A percentile compares a stretch with the other conserved stretches of the same genome.
Conservation (phyloP, 2,113 vertebrate genomes). For the Nibea coibor region DNA sequence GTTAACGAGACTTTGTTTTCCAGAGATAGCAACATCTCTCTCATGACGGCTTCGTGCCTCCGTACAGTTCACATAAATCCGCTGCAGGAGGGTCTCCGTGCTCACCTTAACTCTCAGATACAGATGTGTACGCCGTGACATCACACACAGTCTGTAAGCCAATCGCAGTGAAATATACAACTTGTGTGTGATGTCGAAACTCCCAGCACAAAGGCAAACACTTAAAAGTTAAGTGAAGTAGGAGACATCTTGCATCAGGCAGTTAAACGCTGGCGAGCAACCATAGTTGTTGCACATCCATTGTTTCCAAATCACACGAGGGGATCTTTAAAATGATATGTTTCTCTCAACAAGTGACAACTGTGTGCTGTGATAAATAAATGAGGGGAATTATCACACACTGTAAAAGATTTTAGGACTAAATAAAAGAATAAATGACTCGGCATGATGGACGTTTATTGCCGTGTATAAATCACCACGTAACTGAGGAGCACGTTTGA, state of each 20-base stretch:
- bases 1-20: no score
- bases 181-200: neutral
- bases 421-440: neutral
- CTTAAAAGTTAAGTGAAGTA: neutral
- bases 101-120: neutral
- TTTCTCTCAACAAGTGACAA: neutral
- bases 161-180: neutral
- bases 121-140: neutral
- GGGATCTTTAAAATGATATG: neutral
- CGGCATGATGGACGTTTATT: neutral
- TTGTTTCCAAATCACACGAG: neutral
- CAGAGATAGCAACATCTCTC: no score
- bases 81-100: neutral
- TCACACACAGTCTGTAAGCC: neutral
- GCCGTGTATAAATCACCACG: neutral
- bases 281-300: neutral
- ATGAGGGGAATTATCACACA: neutral
- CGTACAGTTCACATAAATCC: neutral
- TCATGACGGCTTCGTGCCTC: no score
- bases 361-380: neutral
- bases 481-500: neutral
- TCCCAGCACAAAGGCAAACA: neutral
- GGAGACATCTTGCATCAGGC: neutral
- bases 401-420: slow-evolving; percentile 11
- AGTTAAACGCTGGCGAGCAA: neutral